phyloP scores from a whole-genome alignment of 2,888 invertebrate species.

The Pristionchus mayeri region DNA sequence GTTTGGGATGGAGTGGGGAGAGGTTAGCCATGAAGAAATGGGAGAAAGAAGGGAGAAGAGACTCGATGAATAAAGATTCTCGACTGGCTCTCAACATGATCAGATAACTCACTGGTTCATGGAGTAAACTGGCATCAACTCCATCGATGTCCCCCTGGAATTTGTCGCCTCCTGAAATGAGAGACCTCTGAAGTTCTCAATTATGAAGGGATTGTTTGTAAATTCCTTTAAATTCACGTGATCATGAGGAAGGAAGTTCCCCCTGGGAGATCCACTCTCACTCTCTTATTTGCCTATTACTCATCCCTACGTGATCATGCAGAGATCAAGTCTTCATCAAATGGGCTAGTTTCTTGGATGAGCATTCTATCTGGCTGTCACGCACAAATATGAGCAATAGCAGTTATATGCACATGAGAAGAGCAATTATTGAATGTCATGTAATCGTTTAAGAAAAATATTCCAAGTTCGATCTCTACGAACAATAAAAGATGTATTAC shows the following conservation, averaged over 20 bases:
- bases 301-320: conserved; percentile 24
- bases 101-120: conserved; percentile 61
- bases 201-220: background rate
- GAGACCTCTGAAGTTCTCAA: background rate
- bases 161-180: conserved; percentile 56
- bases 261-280: background rate
- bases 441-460: too few species aligned
- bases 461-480: too few species aligned
- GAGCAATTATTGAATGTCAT: too few species aligned
- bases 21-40: conserved; percentile 20
- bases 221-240: background rate
- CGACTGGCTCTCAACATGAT: background rate
- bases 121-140: conserved; percentile 65
- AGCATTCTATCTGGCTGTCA: too few species aligned
- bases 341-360: too few species aligned
- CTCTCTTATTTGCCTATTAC: conserved; percentile 16
- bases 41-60: background rate
- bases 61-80: background rate
- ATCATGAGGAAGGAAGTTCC: background rate
- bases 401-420: too few species aligned
- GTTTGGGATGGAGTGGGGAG: background rate
- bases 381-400: too few species aligned
- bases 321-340: background rate
- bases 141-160: conserved; percentile 76
- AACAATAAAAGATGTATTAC: background rate